Percentiles rank a stretch among this genome's conserved stretches.
Conservation (phyloP, 2,888 invertebrate species). For the Adineta ricciae region DNA sequence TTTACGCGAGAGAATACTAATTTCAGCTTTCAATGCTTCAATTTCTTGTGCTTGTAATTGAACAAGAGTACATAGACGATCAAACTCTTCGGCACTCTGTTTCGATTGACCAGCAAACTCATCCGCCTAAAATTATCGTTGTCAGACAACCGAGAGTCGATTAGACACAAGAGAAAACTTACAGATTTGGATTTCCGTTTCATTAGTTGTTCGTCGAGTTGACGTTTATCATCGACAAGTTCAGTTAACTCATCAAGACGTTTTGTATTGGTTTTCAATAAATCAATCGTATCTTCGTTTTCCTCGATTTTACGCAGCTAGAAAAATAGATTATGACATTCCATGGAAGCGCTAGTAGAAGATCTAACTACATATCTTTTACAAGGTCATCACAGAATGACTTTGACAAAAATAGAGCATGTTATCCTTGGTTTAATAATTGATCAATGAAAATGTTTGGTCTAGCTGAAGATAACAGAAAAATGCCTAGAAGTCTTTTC, state of each 20-base stretch:
- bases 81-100: conserved; percentile 34
- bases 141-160: background rate
- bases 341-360: too few relatives aligned
- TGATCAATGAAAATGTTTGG: too few relatives aligned
- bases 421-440: too few relatives aligned
- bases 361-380: too few relatives aligned
- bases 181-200: conserved; percentile 20
- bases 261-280: conserved; percentile 31
- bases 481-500: too few relatives aligned
- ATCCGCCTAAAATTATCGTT: conserved; percentile 27
- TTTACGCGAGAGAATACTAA: conserved; percentile 47
- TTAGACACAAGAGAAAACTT: background rate
- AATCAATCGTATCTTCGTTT: conserved; percentile 30
- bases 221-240: conserved; percentile 22
- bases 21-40: conserved; percentile 49
- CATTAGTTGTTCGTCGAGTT: background rate
- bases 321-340: background rate
- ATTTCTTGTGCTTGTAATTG: conserved; percentile 50
- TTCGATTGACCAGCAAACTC: conserved; percentile 32
- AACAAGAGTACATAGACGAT: conserved; percentile 46
- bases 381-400: too few relatives aligned
- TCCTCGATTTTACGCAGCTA: conserved; percentile 23
- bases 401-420: too few relatives aligned
- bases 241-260: conserved; percentile 30
- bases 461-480: too few relatives aligned